Percentiles rank a stretch among this genome's conserved stretches.
phyloP scores from a whole-genome alignment of 2,888 invertebrate species.

The Cactoblastis cactorum region DNA sequence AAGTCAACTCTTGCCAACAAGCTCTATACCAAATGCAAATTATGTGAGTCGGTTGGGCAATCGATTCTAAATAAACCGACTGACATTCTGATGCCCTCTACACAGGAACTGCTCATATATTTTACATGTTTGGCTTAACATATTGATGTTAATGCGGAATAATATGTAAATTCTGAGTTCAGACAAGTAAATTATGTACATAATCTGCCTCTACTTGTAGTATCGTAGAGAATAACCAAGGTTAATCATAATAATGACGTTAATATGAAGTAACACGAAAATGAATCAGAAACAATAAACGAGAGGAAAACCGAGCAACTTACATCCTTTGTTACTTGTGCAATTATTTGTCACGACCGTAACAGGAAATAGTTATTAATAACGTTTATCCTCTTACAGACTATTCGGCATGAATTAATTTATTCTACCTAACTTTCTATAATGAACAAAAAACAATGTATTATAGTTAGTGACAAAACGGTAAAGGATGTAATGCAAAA shows the following conservation, averaged over 20 bases:
- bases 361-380: slow-evolving; percentile 2
- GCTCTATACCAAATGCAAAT: slow-evolving; percentile 33
- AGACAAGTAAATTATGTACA: slow-evolving; percentile 21
- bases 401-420: not conserved
- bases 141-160: not conserved
- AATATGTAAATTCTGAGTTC: not conserved
- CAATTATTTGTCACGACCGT: not conserved
- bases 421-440: no score
- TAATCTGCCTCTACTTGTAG: slow-evolving; percentile 26
- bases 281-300: slow-evolving; percentile 3
- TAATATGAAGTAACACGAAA: not conserved
- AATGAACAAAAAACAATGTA: not conserved
- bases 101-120: not conserved
- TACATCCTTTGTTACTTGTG: not conserved
- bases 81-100: slow-evolving; percentile 18
- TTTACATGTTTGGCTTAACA: not conserved
- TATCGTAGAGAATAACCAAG: not conserved
- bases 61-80: slow-evolving; percentile 20
- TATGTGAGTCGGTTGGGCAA: slow-evolving; percentile 30
- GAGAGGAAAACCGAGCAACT: slow-evolving; percentile 5
- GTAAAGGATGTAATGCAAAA: no score
- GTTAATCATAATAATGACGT: not conserved
- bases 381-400: not conserved
- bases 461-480: no score
- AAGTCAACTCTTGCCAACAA: no score